A percentile compares a stretch with the other conserved stretches of the same genome.
Evolutionary conservation across 53 echinoderm and acorn worm genomes (phyloP).

Genomic region (Arbacia lixula): DNA sequence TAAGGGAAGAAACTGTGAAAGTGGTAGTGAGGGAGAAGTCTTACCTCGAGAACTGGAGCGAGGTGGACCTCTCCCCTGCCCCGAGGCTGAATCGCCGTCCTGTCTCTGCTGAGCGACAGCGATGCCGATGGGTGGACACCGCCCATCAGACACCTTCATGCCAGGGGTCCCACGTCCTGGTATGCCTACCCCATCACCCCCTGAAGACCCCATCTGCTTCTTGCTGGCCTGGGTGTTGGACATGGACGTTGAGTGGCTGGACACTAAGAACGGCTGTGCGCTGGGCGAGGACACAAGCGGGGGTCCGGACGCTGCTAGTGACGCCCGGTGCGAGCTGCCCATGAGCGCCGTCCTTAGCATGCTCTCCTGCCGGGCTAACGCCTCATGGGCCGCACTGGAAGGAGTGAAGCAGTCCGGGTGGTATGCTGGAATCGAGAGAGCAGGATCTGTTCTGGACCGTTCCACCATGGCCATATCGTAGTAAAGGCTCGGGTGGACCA

Average conservation of each 20-base stretch:
- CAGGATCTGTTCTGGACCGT: constrained; percentile 32
- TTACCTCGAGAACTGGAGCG: constrained; percentile 41
- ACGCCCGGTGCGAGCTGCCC: constrained; percentile 21
- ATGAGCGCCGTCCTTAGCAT: constrained; percentile 37
- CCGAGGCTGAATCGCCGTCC: constrained; percentile 54
- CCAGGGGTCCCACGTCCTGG: constrained; percentile 76
- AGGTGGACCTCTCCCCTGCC: constrained; percentile 36
- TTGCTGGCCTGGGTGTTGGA: constrained; percentile 27
- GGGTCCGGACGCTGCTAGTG: neutral
- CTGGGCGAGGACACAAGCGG: constrained; percentile 11
- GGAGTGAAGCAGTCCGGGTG: constrained; percentile 34
- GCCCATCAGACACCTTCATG: constrained; percentile 72
- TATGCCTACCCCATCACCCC: constrained; percentile 23
- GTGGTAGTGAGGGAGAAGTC: too few relatives aligned
- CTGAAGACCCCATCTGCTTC: constrained; percentile 7
- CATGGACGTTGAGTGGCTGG: constrained; percentile 16
- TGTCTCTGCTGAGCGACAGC: constrained; percentile 95
- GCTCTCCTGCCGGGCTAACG: constrained; percentile 49
- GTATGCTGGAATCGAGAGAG: constrained; percentile 13
- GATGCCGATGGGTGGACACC: constrained; percentile 94
- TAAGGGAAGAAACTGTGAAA: too few relatives aligned
- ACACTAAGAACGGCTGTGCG: constrained; percentile 17
- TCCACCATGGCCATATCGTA: constrained; percentile 51
- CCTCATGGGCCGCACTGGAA: constrained; percentile 64
- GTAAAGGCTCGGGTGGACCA: constrained; percentile 24